Evolutionary conservation across 2,888 invertebrate genomes (phyloP), one percentile per base, ranked within the genome.

Genomic region (Ophraella communa): DNA sequence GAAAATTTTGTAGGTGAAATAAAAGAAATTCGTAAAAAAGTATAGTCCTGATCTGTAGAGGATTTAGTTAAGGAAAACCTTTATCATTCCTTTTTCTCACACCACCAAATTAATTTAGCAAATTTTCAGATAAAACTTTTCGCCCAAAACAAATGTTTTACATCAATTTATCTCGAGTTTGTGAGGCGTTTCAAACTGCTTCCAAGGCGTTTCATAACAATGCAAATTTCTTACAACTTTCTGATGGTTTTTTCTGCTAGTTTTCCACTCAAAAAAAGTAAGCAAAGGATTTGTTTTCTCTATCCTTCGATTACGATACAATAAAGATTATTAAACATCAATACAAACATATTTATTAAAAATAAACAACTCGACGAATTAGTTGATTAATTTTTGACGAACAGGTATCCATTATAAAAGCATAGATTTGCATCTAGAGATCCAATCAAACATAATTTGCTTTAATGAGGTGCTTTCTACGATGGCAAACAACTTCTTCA

Each of bases 81-180:
- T 73, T 72, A 71, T 72, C 72, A 73, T 73, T 72, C 71, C 71
- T 75, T 72, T 71, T 66, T 68, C 67, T 75, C 73, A 71, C 70
- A 70, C 70, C 71, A 62, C 72, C 71, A 72, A 75, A 75, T 74
- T 75, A 75, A 74, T 75, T 75, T 74, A 69, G 70, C 72, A 72
- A 73, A 74, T 74, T 71, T 69, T 64, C 70, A 68, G 73, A 73
- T 75, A 73, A 75, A 74, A 74, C 63, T 72, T 74, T 23, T 69
- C 65, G 65, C 64, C 51, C 61, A 65, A 63, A 71, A 71, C 70
- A 73, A 74, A 74, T 73, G 73, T 70, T 74, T 66, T 65, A 66
- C 73, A 70, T 71, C 73, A 72, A 71, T 72, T 73, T 55, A 51
- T 65, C 67, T 49, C 45, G 35, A 60, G 56, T 60, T 60, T 57